These are phyloP conservation scores for Plodia interpunctella DNA, from an alignment of 1,140 invertebrate species.

Conservation along the genomic window DNA sequence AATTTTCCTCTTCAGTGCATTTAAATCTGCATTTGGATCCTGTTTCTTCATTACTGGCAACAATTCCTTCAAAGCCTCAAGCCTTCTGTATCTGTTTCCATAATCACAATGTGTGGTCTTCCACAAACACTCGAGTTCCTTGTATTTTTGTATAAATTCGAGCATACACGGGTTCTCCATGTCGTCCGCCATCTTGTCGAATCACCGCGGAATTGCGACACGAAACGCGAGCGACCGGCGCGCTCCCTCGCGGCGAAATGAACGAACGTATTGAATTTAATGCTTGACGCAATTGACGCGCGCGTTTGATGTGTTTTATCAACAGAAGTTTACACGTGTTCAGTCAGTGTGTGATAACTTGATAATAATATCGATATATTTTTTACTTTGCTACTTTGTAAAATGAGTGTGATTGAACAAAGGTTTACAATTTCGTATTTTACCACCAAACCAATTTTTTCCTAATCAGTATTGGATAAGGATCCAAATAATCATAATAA, in stretches of 20 bases:
- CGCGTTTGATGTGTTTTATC: no score
- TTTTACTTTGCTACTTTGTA: no score
- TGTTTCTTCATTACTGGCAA: neutral
- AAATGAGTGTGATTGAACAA: no score
- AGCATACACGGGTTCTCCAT: neutral
- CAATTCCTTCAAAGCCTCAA: neutral
- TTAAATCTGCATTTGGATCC: neutral
- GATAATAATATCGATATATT: no score
- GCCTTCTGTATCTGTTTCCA: neutral
- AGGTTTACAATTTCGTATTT: no score
- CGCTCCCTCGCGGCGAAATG: neutral
- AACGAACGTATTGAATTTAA: neutral
- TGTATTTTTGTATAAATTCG: conserved; percentile 8
- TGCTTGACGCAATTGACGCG: no score
- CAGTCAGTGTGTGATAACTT: no score
- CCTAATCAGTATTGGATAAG: no score
- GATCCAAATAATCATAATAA: no score
- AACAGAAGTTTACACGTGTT: no score
- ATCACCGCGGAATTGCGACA: neutral
- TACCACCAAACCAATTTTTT: no score
- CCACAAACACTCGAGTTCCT: conserved; percentile 6
- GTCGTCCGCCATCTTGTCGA: neutral
- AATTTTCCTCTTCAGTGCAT: neutral
- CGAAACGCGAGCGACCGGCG: neutral
- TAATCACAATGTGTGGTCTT: neutral